Evolutionary conservation across 2,797 vertebrate genomes (phyloP).

Genomic region (Enteromius afrohamiltoni): DNA sequence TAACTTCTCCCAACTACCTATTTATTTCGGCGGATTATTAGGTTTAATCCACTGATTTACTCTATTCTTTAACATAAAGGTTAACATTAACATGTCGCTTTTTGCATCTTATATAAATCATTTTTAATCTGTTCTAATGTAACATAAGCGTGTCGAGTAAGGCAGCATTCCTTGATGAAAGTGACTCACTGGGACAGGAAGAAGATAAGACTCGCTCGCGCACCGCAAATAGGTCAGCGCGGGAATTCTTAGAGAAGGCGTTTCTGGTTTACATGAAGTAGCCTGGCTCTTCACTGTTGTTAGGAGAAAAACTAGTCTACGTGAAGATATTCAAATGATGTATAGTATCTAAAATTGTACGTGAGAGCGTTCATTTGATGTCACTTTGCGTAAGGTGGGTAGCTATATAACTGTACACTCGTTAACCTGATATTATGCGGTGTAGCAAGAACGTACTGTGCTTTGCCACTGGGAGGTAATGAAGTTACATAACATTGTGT

Average conservation of each 20-base stretch:
- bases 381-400: neutral
- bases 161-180: conserved; percentile 7
- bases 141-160: conserved; percentile 12
- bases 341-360: neutral
- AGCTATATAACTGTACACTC: conserved; percentile 12
- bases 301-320: neutral
- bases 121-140: neutral
- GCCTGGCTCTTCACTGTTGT: neutral
- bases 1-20: neutral
- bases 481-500: conserved; percentile 80
- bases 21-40: neutral
- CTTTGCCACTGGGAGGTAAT: conserved; percentile 72
- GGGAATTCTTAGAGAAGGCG: neutral
- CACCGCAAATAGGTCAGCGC: conserved; percentile 31
- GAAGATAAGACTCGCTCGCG: conserved; percentile 12
- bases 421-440: conserved; percentile 30
- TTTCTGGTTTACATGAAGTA: neutral
- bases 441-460: conserved; percentile 51
- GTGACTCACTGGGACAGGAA: conserved; percentile 44
- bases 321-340: neutral
- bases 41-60: neutral
- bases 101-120: neutral
- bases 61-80: too few species aligned
- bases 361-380: neutral
- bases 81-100: neutral